Base-by-base conservation (phyloP, 2,113 vertebrate species). In the Chlamydotis undulata region DNA sequence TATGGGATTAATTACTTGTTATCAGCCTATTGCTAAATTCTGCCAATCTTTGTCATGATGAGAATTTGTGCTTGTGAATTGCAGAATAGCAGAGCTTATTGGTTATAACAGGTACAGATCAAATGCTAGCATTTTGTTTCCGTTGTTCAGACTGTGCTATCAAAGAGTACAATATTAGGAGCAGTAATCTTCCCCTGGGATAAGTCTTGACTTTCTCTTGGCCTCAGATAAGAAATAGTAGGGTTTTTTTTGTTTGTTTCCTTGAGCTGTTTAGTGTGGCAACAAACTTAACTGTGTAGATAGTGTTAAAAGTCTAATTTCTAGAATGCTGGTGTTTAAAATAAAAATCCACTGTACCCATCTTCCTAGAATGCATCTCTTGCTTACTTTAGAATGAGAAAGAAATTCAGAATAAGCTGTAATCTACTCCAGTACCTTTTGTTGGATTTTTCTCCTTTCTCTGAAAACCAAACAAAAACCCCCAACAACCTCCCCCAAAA, bases 51-150 rank as follows among this genome's bases (percentile, higher is more conserved):
- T 74, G n/a, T 70, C n/a, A n/a, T 12, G 19, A 61, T 59, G 50
- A 87, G 41, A 70, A 57, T 74, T 71, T 78, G 13, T 74, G 37
- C n/a, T 80, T 26, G 77, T 64, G 71, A 60, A 78, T 81, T 89
- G 76, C 74, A 89, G 52, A 77, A 91, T 75, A 95, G 90, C 57
- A 94, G 55, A 95, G 53, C n/a, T 81, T 76, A 55, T 77, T 87
- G 80, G 11, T 93, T 90, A 79, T 52, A 75, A 45, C 73, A 91
- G 78, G 83, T 95, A 79, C 55, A 70, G 76, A 59, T 37, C 55
- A 77, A 88, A 96, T 93, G 77, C 80, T 79, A 91, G 82, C 86
- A 87, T 52, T 93, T 95, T 91, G 35, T 63, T 93, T 68, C 45
- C 64, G 24, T 94, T 97, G 61, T 61, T 73, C 37, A 56, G 82